A percentile compares a stretch with the other conserved stretches of the same genome.
Evolutionary conservation across 1,140 invertebrate species (phyloP).

Genomic region (Drosophila biarmipes): DNA sequence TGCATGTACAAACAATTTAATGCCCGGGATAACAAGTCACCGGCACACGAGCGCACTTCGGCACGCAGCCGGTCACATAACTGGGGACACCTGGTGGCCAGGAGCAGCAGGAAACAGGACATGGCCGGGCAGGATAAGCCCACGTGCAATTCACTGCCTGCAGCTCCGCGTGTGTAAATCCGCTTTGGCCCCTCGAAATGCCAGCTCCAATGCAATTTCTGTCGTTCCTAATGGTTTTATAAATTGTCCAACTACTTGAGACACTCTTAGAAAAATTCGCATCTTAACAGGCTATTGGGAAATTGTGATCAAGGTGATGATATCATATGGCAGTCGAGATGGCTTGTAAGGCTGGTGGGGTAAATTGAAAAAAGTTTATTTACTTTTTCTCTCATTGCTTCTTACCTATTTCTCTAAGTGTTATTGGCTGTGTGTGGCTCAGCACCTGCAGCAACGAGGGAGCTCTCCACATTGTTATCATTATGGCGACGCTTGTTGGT

Average conservation of each 20-base stretch:
- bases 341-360: neutral
- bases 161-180: constrained; percentile 24
- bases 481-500: constrained; percentile 40
- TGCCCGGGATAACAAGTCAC: constrained; percentile 67
- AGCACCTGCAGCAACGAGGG: constrained; percentile 23
- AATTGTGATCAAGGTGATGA: neutral
- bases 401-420: constrained; percentile 3
- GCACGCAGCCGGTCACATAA: constrained; percentile 48
- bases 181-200: constrained; percentile 41
- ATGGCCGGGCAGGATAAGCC: constrained; percentile 2
- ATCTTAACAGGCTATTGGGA: neutral
- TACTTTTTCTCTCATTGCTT: neutral
- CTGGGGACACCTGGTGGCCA: constrained; percentile 27
- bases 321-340: neutral
- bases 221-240: constrained; percentile 78
- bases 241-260: constrained; percentile 47
- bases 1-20: constrained; percentile 73
- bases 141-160: constrained; percentile 3
- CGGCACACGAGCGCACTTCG: constrained; percentile 20
- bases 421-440: neutral
- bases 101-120: constrained; percentile 7
- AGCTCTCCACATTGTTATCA: constrained; percentile 38
- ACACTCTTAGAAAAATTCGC: neutral
- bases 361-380: too few relatives aligned
- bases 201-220: constrained; percentile 65